Conservation (phyloP, 2,113 vertebrate genomes). For the Myrmophylax atrothorax region DNA sequence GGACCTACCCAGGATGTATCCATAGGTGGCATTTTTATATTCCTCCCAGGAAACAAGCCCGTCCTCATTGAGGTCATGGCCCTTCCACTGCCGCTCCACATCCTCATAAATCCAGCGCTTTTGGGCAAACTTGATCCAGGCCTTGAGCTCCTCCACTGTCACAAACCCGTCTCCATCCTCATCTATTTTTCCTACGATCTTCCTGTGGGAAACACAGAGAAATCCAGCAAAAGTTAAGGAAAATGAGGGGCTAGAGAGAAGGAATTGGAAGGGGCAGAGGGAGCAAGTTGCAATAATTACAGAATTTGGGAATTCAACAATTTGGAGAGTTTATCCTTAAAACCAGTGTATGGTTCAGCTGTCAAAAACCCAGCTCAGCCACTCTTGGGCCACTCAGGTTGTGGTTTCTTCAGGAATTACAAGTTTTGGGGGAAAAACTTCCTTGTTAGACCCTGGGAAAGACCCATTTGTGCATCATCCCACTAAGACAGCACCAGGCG, state of each 20-base stretch:
- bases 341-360: fast-evolving
- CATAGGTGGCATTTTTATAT: conserved; percentile 97
- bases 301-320: not conserved
- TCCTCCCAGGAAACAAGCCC: conserved; percentile 93
- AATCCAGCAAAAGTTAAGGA: conserved; percentile 59
- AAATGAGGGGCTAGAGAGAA: not conserved
- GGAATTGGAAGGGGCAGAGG: not conserved
- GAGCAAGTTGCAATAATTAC: fast-evolving
- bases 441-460: not conserved
- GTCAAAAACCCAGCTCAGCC: not conserved
- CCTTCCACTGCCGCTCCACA: conserved; percentile 95
- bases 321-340: not conserved
- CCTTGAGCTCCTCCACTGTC: conserved; percentile 91
- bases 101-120: conserved; percentile 98
- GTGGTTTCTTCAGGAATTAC: not conserved
- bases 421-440: not conserved
- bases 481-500: fast-evolving
- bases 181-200: conserved; percentile 94
- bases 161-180: conserved; percentile 93
- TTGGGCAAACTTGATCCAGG: conserved; percentile 95
- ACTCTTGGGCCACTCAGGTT: not conserved
- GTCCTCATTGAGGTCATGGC: conserved; percentile 94
- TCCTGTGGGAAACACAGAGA: conserved; percentile 80
- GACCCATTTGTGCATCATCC: fast-evolving
- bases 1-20: conserved; percentile 89